These are phyloP conservation scores for Setipinna tenuifilis DNA, from an alignment of 2,797 vertebrate species.

Conservation along the genomic window DNA sequence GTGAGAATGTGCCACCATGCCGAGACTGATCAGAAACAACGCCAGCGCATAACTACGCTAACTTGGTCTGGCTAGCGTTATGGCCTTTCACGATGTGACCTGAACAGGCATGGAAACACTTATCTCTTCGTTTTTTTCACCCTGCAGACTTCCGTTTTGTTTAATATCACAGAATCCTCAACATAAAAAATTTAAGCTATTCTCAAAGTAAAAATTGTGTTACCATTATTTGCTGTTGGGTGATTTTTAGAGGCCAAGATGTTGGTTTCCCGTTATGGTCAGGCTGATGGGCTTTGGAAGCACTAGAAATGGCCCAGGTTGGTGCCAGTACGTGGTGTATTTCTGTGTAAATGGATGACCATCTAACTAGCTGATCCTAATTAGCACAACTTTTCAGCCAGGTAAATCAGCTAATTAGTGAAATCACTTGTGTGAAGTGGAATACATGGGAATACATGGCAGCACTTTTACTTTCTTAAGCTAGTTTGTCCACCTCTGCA, in stretches of 20 bases:
- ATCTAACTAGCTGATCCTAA: too few species aligned
- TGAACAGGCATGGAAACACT: conserved; percentile 7
- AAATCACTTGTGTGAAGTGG: too few species aligned
- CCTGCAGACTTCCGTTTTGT: not conserved
- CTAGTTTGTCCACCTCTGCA: too few species aligned
- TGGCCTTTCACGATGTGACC: not conserved
- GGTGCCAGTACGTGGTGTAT: not conserved
- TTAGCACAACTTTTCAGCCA: too few species aligned
- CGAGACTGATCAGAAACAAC: conserved; percentile 18
- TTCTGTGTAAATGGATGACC: too few species aligned
- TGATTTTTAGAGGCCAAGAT: not conserved
- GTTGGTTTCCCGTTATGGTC: not conserved
- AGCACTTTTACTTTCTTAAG: too few species aligned
- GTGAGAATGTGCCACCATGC: conserved; percentile 13
- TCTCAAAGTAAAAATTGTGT: not conserved
- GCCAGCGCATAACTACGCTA: not conserved
- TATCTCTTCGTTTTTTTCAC: not conserved
- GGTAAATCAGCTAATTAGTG: too few species aligned
- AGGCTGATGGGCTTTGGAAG: not conserved
- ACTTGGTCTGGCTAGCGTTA: conserved; percentile 4
- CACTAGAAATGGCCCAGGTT: not conserved
- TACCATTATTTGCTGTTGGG: not conserved
- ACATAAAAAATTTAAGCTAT: not conserved
- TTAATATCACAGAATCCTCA: not conserved
- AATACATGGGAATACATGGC: too few species aligned